Evolutionary conservation across 2,113 vertebrate genomes (phyloP).

Genomic region (Climacteris rufus): DNA sequence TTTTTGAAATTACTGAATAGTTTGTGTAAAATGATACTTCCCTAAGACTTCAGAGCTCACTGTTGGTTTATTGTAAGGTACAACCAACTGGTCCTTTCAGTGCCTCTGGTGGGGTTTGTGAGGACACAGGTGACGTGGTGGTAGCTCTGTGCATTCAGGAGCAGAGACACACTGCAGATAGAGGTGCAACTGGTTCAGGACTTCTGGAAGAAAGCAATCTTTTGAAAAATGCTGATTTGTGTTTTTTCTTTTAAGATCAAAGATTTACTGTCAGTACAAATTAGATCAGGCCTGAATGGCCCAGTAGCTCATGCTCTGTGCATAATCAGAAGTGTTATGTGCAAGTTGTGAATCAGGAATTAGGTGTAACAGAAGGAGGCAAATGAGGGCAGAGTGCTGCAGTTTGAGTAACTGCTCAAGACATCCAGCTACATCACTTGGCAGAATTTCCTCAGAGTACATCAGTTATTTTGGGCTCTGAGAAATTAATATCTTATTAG

Average conservation of each 20-base stretch:
- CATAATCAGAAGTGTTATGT: not conserved
- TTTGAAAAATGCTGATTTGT: not conserved
- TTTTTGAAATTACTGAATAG: not conserved
- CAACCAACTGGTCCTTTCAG: not conserved
- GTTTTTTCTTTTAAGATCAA: not conserved
- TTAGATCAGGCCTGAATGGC: not conserved
- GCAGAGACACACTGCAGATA: not conserved
- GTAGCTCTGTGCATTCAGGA: not conserved
- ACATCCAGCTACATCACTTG: not conserved
- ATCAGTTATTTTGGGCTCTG: not conserved
- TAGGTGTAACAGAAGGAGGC: not conserved
- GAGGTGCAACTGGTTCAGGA: not conserved
- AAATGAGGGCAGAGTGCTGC: not conserved
- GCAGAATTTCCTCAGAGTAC: not conserved
- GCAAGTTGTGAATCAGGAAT: not conserved
- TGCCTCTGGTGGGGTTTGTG: not conserved
- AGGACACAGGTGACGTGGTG: not conserved
- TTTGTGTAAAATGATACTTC: not conserved
- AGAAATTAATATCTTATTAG: not conserved
- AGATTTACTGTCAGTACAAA: not conserved
- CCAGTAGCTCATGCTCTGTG: not conserved
- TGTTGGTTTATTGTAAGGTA: not conserved
- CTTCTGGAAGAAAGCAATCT: not conserved
- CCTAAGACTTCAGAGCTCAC: not conserved
- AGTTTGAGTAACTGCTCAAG: not conserved